A percentile compares a stretch with the other conserved stretches of the same genome.
Conservation (phyloP, 2,888 invertebrate species). For the Acanthosepion esculentum region DNA sequence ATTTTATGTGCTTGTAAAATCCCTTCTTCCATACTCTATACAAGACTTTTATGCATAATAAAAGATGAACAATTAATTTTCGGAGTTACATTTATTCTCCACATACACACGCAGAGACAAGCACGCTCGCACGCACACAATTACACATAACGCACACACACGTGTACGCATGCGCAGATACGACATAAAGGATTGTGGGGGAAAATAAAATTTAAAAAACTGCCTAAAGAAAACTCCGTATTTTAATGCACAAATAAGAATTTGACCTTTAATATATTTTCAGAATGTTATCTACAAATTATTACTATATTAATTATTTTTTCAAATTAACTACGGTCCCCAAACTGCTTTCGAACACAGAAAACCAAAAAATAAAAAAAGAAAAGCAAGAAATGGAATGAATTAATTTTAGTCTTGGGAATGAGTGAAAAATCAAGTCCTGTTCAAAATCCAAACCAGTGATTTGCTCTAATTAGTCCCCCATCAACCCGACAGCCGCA, state of each 20-base stretch:
- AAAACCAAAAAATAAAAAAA: not conserved
- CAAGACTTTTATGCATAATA: too few species aligned
- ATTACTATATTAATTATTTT: not conserved
- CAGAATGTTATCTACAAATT: not conserved
- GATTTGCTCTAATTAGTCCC: slow-evolving; percentile 33
- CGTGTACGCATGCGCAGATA: too few species aligned
- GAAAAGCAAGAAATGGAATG: not conserved
- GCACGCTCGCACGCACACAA: too few species aligned
- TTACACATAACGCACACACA: too few species aligned
- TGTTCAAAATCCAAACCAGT: not conserved
- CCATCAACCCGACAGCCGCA: not conserved
- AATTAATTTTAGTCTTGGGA: slow-evolving; percentile 33
- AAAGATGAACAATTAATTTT: too few species aligned
- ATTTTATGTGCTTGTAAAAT: too few species aligned
- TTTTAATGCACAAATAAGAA: not conserved
- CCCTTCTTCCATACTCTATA: too few species aligned
- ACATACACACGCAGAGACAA: too few species aligned
- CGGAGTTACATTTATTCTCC: too few species aligned
- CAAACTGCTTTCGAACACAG: not conserved
- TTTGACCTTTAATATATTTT: not conserved
- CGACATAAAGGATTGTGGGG: too few species aligned
- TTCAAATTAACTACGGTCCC: not conserved
- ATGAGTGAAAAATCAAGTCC: slow-evolving; percentile 3
- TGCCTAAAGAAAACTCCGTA: not conserved
- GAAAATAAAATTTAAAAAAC: not conserved